Evolutionary conservation across 2,113 vertebrate genomes (phyloP).

Genomic region (Lycaon pictus): DNA sequence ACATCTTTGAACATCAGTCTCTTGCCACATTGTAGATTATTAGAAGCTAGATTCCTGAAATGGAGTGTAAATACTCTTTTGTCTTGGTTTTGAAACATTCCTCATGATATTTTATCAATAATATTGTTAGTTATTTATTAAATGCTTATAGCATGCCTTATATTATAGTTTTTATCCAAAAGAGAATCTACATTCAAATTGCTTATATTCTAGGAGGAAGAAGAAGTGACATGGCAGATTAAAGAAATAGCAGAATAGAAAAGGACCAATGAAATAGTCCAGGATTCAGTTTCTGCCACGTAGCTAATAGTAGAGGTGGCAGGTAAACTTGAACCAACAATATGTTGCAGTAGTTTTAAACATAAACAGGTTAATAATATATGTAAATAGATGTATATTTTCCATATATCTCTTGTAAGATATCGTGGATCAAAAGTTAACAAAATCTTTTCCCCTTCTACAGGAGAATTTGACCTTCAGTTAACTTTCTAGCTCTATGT

Average conservation of each 20-base stretch:
- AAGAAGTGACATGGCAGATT: background rate
- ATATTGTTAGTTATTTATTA: background rate
- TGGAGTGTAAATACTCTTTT: slow-evolving; percentile 12
- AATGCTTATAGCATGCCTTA: background rate
- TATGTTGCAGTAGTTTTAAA: slow-evolving; percentile 38
- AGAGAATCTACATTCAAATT: slow-evolving; percentile 5
- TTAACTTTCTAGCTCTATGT: slow-evolving; percentile 6
- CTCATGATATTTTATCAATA: slow-evolving; percentile 18
- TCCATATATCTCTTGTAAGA: slow-evolving; percentile 8
- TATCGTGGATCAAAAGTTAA: background rate
- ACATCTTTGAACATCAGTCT: background rate
- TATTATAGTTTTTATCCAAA: slow-evolving; percentile 28
- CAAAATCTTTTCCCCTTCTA: slow-evolving; percentile 39
- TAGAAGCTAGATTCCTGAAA: background rate
- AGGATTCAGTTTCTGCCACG: background rate
- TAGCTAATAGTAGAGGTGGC: background rate
- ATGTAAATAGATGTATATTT: slow-evolving; percentile 1
- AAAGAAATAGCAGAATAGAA: background rate
- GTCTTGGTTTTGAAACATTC: background rate
- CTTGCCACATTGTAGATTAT: background rate
- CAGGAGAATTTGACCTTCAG: background rate
- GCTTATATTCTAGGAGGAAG: slow-evolving; percentile 23
- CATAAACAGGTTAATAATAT: background rate
- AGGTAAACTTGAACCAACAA: background rate
- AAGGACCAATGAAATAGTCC: slow-evolving; percentile 16